Evolutionary conservation across 2,797 vertebrate genomes (phyloP).

Genomic region (Argya squamiceps): DNA sequence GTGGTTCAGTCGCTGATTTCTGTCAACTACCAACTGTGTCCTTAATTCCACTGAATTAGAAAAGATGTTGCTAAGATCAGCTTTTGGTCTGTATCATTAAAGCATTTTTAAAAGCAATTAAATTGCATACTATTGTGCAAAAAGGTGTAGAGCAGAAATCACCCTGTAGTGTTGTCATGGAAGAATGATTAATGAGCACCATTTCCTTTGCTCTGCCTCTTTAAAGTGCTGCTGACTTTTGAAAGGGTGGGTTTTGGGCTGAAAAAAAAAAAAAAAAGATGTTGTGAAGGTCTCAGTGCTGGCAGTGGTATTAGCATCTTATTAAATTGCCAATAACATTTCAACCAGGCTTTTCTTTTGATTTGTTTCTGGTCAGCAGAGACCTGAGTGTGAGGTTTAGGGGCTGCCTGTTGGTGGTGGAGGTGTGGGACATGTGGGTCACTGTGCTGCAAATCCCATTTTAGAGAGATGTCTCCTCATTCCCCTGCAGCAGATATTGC

Average conservation of each 20-base stretch:
- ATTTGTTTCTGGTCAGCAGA: neutral
- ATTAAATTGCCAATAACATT: neutral
- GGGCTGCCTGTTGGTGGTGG: neutral
- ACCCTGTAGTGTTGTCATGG: slow-evolving; percentile 34
- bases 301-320: neutral
- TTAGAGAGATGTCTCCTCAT: neutral
- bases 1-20: neutral
- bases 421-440: neutral
- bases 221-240: slow-evolving; percentile 39
- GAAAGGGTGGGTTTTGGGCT: slow-evolving; percentile 10
- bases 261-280: neutral
- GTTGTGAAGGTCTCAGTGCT: neutral
- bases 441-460: neutral
- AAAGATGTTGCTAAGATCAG: slow-evolving; percentile 56
- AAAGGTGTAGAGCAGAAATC: slow-evolving; percentile 52
- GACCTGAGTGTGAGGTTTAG: neutral
- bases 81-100: slow-evolving; percentile 51
- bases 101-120: slow-evolving; percentile 61
- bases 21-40: slow-evolving; percentile 52
- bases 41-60: slow-evolving; percentile 45
- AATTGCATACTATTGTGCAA: slow-evolving; percentile 54
- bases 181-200: slow-evolving; percentile 61
- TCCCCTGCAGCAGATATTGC: neutral
- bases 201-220: slow-evolving; percentile 12
- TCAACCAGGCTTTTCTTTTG: neutral